Conservation (phyloP, 2,888 invertebrate genomes). For the Antheraea assamensis region DNA sequence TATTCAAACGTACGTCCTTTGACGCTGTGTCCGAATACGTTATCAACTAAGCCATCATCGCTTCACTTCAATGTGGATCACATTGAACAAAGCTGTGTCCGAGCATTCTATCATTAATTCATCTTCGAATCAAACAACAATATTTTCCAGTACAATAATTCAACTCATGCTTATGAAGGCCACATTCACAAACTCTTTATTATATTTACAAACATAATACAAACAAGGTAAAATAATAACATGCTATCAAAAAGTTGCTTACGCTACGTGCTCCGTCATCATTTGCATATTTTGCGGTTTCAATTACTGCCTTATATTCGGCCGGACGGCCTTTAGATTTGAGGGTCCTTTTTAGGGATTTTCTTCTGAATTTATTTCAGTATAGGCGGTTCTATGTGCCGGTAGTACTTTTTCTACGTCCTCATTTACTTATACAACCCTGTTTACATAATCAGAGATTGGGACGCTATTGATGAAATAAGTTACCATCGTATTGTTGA, state of each 20-base stretch:
- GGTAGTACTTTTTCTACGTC: conserved; percentile 28
- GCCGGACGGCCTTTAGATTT: conserved; percentile 22
- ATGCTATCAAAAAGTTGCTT: conserved; percentile 32
- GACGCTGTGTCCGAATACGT: too few relatives aligned
- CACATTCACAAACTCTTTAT: background rate
- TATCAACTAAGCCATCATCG: too few relatives aligned
- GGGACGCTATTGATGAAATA: conserved; percentile 17
- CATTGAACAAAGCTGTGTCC: background rate
- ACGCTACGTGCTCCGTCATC: conserved; percentile 31
- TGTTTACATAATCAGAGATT: conserved; percentile 33
- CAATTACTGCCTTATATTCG: conserved; percentile 32
- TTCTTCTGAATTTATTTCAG: conserved; percentile 17
- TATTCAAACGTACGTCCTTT: too few relatives aligned
- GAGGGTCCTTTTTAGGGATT: conserved; percentile 25
- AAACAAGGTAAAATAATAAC: conserved; percentile 6
- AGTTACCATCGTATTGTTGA: conserved; percentile 2
- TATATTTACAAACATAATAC: background rate
- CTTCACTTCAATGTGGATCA: too few relatives aligned
- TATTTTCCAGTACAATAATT: background rate
- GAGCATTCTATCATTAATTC: background rate
- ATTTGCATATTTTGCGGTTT: conserved; percentile 35
- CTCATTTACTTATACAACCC: conserved; percentile 32
- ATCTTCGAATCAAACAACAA: background rate
- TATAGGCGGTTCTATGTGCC: conserved; percentile 24
- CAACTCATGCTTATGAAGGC: background rate